Base-by-base conservation (phyloP, 2,113 vertebrate species). In the Clarias batrachus region DNA sequence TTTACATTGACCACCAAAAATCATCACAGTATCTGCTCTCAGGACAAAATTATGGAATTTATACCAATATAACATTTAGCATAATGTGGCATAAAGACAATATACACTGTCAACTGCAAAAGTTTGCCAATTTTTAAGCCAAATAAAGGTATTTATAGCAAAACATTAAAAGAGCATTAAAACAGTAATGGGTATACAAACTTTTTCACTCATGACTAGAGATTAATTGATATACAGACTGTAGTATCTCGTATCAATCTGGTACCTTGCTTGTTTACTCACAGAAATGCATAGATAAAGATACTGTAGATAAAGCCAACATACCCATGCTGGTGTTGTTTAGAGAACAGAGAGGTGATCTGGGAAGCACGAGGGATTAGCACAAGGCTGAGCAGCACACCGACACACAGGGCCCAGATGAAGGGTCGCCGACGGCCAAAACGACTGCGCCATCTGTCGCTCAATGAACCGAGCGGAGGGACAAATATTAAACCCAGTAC, bases 351-450 rank as follows among this genome's bases (percentile, higher is more conserved):
- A 56, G 90, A 48, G 0, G 96, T 94, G 89, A 96, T 91, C 86
- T 87, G 89, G 88, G 93, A 60, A 2, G 95, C 93, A 0, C 94
- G 94, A 0, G 96, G 96, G 91, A 97, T 96, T 10, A 97, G 68
- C 0, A 96, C 92, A 25, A 97, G 96, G 91, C 96, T 95, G 59
- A 97, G 93, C 78, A 97, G 92, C 19, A 97, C 95, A 0, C 96
- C 97, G 82, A 95, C 90, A 65, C 96, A 95, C 76, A 97, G 91
- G 23, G 90, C 54, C 96, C 96, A 97, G 91, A 97, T 97, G 92
- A 97, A 97, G 2, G 97, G 96, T 5, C 96, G 91, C 2, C 97
- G 93, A 0, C 96, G 95, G 33, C 96, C 96, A 0, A 94, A 97
- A 87, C 94, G 95, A 88, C 96, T 95, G 30, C 30, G 95, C 95